Percentiles rank a stretch among this genome's conserved stretches.
These are phyloP conservation scores for Gasterosteus aculeatus DNA, from an alignment of 2,113 vertebrate species.

Conservation along the genomic window DNA sequence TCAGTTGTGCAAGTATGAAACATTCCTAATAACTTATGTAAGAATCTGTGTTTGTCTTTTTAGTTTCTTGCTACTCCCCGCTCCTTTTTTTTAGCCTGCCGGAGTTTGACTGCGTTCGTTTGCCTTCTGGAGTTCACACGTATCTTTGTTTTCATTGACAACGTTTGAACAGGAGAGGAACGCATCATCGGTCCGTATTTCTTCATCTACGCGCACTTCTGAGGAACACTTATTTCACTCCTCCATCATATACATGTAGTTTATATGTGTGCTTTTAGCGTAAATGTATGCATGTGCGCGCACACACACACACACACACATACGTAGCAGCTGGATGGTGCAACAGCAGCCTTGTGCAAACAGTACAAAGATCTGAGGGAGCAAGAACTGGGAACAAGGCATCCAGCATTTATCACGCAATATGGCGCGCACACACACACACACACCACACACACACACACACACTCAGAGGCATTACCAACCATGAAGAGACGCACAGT, in stretches of 20 bases:
- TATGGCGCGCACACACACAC: slow-evolving; percentile 30
- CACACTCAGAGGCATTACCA: slow-evolving; percentile 30
- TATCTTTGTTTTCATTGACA: slow-evolving; percentile 38
- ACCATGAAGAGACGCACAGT: slow-evolving; percentile 46
- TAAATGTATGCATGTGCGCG: background rate
- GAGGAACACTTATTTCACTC: slow-evolving; percentile 9
- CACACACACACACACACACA: slow-evolving; percentile 19
- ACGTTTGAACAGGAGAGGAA: slow-evolving; percentile 20
- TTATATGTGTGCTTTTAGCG: slow-evolving; percentile 5
- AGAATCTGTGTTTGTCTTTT: slow-evolving; percentile 10
- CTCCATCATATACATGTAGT: background rate
- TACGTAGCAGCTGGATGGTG: slow-evolving; percentile 42
- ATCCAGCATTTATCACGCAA: slow-evolving; percentile 64
- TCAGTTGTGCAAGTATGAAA: background rate
- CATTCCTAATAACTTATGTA: slow-evolving; percentile 1
- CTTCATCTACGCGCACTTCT: background rate
- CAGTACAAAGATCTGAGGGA: slow-evolving; percentile 42
- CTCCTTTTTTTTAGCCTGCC: slow-evolving; percentile 6
- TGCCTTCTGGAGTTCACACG: slow-evolving; percentile 20
- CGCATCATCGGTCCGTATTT: background rate
- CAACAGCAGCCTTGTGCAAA: slow-evolving; percentile 53
- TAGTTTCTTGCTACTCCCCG: background rate
- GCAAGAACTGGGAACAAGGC: slow-evolving; percentile 40
- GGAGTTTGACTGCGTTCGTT: slow-evolving; percentile 13
- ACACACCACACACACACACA: slow-evolving; percentile 27